A percentile compares a stretch with the other conserved stretches of the same genome.
phyloP scores from a whole-genome alignment of 2,888 invertebrate genomes.

The Nomada goodeniana region DNA sequence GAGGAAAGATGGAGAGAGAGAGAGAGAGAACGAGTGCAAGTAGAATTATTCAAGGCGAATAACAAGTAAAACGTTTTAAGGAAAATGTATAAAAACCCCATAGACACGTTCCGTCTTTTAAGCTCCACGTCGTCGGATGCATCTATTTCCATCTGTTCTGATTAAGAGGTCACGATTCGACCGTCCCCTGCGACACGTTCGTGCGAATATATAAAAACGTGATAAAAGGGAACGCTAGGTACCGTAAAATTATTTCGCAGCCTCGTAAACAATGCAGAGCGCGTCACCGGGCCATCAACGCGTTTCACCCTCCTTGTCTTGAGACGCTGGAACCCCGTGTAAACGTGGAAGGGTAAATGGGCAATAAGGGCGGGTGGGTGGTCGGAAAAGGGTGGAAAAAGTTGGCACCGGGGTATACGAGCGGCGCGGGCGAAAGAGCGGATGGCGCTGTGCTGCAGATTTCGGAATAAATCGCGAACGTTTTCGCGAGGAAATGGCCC shows the following conservation, averaged over 20 bases:
- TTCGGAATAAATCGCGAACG: conserved; percentile 37
- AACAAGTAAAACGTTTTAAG: neutral
- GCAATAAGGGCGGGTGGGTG: conserved; percentile 31
- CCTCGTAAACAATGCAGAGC: conserved; percentile 51
- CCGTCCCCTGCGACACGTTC: conserved; percentile 6
- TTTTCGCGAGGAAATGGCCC: conserved; percentile 9
- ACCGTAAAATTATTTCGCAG: conserved; percentile 53
- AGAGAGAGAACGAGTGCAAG: neutral
- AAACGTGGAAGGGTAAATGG: conserved; percentile 54
- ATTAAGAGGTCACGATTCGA: neutral
- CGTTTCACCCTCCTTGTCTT: conserved; percentile 36
- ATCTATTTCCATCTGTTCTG: conserved; percentile 24
- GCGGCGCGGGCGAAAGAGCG: conserved; percentile 22
- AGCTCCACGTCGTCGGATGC: neutral
- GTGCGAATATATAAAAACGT: conserved; percentile 53
- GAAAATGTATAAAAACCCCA: neutral
- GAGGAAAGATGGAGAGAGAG: too few relatives aligned
- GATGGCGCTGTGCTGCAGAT: conserved; percentile 43
- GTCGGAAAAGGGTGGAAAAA: conserved; percentile 8
- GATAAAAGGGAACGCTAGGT: conserved; percentile 30
- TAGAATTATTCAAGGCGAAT: neutral
- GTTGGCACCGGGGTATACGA: conserved; percentile 26
- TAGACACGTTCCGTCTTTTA: neutral
- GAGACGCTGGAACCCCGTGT: conserved; percentile 21
- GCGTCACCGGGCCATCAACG: conserved; percentile 60